Evolutionary conservation across 2,888 invertebrate species (phyloP).

Genomic region (Mantis religiosa): DNA sequence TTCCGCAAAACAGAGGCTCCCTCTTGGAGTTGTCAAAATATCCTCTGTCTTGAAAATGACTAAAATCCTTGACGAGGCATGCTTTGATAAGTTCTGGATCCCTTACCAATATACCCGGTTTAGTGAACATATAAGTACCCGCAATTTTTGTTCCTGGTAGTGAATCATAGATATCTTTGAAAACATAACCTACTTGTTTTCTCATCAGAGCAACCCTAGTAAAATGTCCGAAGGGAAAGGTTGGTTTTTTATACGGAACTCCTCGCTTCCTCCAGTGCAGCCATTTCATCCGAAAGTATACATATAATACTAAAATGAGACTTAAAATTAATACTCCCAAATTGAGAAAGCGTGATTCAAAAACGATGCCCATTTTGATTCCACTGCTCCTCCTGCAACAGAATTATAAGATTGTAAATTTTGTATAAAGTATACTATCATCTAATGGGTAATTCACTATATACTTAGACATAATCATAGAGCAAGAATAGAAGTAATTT

Average conservation of each 20-base stretch:
- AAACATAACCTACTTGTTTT: constrained; percentile 57
- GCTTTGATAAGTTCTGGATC: neutral
- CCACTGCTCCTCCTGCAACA: neutral
- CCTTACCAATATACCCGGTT: constrained; percentile 41
- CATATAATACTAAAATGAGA: neutral
- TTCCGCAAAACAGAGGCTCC: constrained; percentile 28
- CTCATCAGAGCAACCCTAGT: constrained; percentile 51
- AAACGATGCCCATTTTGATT: neutral
- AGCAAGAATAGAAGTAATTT: too few species aligned
- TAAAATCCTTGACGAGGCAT: neutral
- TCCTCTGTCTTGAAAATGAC: neutral
- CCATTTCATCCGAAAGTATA: neutral
- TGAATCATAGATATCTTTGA: constrained; percentile 54
- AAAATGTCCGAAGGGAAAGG: neutral
- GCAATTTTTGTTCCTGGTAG: neutral
- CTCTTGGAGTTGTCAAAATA: neutral
- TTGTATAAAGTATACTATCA: too few species aligned
- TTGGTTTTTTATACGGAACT: neutral
- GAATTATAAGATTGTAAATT: neutral
- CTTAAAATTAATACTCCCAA: neutral
- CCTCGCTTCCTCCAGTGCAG: neutral
- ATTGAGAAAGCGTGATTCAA: neutral
- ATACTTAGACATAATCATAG: too few species aligned
- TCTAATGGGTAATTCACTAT: too few species aligned
- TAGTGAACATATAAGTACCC: constrained; percentile 32